These are phyloP conservation scores for Empis livida DNA, from an alignment of 2,888 invertebrate species.

Conservation along the genomic window DNA sequence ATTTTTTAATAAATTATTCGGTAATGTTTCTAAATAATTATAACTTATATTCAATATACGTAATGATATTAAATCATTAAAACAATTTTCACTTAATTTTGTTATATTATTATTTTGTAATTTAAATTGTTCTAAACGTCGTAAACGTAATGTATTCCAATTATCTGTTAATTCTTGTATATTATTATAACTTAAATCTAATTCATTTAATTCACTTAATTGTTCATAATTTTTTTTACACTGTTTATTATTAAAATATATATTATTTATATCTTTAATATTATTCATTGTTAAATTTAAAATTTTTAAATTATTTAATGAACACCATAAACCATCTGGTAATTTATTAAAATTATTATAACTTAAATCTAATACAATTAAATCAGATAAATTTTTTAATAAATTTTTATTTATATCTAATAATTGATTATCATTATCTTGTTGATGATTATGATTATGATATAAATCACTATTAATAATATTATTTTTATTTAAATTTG, in stretches of 20 bases:
- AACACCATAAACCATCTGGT: constrained; percentile 69
- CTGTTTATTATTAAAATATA: constrained; percentile 48
- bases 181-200: constrained; percentile 74
- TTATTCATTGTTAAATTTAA: constrained; percentile 77
- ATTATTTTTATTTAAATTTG: background rate
- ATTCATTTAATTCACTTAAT: constrained; percentile 51
- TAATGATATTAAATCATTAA: constrained; percentile 65
- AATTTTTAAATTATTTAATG: constrained; percentile 62
- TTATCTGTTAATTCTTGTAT: constrained; percentile 57
- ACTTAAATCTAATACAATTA: constrained; percentile 65
- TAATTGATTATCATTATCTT: background rate
- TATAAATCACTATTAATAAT: background rate
- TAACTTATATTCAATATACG: constrained; percentile 74
- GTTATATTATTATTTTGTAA: constrained; percentile 74
- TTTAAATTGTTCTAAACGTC: constrained; percentile 65
- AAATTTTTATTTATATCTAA: constrained; percentile 60
- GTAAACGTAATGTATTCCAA: constrained; percentile 59
- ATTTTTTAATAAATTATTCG: constrained; percentile 68
- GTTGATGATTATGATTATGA: background rate
- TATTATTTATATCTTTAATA: constrained; percentile 60
- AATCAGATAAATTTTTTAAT: constrained; percentile 64
- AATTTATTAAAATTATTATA: constrained; percentile 72
- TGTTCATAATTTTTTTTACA: constrained; percentile 40
- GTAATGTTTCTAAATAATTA: constrained; percentile 69
- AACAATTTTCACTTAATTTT: constrained; percentile 63